These are phyloP conservation scores for Stegodyphus mimosarum DNA, from an alignment of 1,140 invertebrate species.

Conservation along the genomic window DNA sequence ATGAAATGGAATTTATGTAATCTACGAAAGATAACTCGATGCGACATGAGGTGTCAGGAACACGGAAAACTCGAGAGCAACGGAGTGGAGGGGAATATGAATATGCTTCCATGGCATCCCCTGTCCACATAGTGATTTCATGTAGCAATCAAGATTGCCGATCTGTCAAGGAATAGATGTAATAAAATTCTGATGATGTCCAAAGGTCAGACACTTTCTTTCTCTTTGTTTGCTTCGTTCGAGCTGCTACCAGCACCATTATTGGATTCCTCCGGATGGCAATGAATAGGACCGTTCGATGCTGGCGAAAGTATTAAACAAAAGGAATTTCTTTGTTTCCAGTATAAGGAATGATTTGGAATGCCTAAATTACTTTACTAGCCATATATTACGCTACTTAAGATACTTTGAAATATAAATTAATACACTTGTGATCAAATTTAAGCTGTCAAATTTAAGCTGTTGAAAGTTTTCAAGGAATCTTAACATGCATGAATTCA, in stretches of 20 bases:
- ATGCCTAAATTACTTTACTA: not conserved
- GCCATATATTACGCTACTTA: too few species aligned
- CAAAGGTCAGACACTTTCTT: constrained; percentile 28
- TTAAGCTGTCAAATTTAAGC: too few species aligned
- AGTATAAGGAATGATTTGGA: not conserved
- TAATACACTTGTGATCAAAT: too few species aligned
- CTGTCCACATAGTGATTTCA: constrained; percentile 5
- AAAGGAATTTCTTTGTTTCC: constrained; percentile 1
- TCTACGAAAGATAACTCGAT: too few species aligned
- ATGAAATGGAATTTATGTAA: too few species aligned
- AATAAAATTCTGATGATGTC: constrained; percentile 57
- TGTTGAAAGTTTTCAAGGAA: too few species aligned
- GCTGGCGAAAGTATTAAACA: not conserved
- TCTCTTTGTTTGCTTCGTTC: not conserved
- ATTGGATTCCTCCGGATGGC: constrained; percentile 12
- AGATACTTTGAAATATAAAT: too few species aligned
- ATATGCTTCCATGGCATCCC: too few species aligned
- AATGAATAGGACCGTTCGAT: not conserved
- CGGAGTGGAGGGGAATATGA: too few species aligned
- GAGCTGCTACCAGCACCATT: not conserved
- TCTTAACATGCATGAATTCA: too few species aligned
- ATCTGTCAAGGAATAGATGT: constrained; percentile 43
- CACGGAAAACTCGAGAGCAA: too few species aligned
- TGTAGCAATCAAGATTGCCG: constrained; percentile 29
- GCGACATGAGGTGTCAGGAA: too few species aligned